Evolutionary conservation across 2,113 vertebrate genomes (phyloP).

Genomic region (Gallinago jamesoni): DNA sequence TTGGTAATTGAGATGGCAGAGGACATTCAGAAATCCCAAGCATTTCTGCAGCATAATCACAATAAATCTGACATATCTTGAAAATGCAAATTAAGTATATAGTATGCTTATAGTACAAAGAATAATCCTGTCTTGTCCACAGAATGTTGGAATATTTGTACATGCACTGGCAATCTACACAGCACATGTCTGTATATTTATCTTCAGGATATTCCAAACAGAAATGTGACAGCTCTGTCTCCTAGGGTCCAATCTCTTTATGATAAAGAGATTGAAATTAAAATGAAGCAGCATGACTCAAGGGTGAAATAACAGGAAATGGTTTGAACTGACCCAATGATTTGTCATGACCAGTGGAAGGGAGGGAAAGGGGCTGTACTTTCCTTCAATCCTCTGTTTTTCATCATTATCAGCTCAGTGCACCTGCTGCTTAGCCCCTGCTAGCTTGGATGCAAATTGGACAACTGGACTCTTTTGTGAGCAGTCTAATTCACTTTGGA

Average conservation of each 20-base stretch:
- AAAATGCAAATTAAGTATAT: neutral
- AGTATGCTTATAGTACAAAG: neutral
- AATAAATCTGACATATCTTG: neutral
- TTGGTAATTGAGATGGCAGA: neutral
- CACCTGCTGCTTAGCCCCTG: neutral
- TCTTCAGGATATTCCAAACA: neutral
- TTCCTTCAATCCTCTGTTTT: neutral
- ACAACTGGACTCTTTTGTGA: neutral
- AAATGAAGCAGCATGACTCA: neutral
- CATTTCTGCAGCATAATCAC: neutral
- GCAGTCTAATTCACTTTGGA: neutral
- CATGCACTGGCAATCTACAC: neutral
- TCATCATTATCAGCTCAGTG: neutral
- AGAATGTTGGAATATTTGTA: neutral
- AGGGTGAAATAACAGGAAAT: neutral
- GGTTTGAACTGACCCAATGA: neutral
- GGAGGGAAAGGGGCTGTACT: neutral
- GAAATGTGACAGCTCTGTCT: neutral
- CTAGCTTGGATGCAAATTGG: neutral
- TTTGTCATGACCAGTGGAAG: neutral
- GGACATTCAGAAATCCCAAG: neutral
- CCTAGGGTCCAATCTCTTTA: neutral
- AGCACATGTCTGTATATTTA: neutral
- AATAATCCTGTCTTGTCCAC: neutral
- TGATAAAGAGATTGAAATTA: neutral